phyloP scores from a whole-genome alignment of 2,888 invertebrate species.

The Chloroclystis v-ata region DNA sequence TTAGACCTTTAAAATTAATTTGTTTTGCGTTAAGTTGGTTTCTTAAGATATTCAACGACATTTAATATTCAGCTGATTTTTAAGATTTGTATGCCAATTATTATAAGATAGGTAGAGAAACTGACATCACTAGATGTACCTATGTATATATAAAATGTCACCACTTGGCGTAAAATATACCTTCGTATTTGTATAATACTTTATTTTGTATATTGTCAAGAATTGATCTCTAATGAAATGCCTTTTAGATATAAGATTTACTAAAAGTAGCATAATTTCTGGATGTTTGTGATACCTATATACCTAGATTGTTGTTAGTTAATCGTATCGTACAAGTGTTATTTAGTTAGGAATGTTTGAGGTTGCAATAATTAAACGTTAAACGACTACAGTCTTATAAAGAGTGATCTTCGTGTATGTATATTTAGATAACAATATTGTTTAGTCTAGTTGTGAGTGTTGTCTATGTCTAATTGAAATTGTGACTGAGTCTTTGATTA shows the following conservation, averaged over 20 bases:
- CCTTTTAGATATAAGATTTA: constrained; percentile 56
- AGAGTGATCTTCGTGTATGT: constrained; percentile 1
- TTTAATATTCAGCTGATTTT: no score
- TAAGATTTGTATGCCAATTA: no score
- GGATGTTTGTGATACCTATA: constrained; percentile 62
- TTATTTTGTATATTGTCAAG: constrained; percentile 26
- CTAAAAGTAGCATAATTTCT: constrained; percentile 44
- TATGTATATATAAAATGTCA: not conserved
- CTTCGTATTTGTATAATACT: constrained; percentile 10
- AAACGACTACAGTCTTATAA: constrained; percentile 5
- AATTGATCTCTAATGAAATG: constrained; percentile 64
- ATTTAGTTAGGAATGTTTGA: constrained; percentile 21
- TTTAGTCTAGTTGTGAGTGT: not conserved
- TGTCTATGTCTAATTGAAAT: not conserved
- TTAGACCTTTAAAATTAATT: no score
- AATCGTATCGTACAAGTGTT: constrained; percentile 23
- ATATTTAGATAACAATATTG: not conserved
- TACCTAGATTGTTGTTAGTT: constrained; percentile 26
- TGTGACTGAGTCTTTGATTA: no score
- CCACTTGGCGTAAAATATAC: constrained; percentile 11
- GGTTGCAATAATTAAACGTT: constrained; percentile 19
- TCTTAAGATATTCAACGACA: no score
- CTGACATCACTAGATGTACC: not conserved
- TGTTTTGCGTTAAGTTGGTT: no score
- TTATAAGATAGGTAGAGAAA: no score